Conservation (phyloP, 2,797 vertebrate species). For the Sebastes iracundus region DNA sequence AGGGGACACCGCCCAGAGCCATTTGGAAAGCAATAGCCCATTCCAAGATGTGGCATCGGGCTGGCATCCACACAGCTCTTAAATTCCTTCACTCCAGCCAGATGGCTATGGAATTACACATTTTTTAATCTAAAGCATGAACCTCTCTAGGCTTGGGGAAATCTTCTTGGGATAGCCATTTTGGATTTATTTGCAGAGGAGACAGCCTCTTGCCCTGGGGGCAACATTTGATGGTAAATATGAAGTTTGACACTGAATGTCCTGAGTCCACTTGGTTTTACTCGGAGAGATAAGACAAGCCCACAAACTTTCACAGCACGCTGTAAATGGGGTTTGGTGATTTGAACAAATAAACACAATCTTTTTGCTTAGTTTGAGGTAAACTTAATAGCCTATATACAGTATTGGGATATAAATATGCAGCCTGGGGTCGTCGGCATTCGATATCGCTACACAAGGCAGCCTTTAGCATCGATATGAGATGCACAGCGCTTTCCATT, state of each 20-base stretch:
- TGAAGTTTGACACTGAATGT: conserved; percentile 70
- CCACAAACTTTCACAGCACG: conserved; percentile 25
- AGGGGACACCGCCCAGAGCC: conserved; percentile 80
- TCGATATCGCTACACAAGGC: neutral
- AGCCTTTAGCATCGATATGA: too few relatives aligned
- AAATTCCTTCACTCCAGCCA: conserved; percentile 87
- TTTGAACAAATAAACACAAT: neutral
- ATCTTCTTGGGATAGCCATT: conserved; percentile 81
- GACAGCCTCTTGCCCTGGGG: conserved; percentile 66
- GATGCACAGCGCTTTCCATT: too few relatives aligned
- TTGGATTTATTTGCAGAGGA: conserved; percentile 78
- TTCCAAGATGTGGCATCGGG: conserved; percentile 88
- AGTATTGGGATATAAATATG: neutral
- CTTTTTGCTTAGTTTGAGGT: neutral
- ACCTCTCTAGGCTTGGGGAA: conserved; percentile 82
- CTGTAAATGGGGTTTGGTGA: neutral
- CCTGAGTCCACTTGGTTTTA: conserved; percentile 50
- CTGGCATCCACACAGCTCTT: conserved; percentile 83
- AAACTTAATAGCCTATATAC: neutral
- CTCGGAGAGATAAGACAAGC: conserved; percentile 49
- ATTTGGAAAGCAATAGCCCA: conserved; percentile 88
- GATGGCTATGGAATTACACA: conserved; percentile 89
- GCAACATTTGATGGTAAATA: conserved; percentile 70
- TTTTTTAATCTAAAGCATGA: conserved; percentile 88
- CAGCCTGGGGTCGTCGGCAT: neutral